phyloP scores from a whole-genome alignment of 2,113 vertebrate species.

The Penelope pileata region DNA sequence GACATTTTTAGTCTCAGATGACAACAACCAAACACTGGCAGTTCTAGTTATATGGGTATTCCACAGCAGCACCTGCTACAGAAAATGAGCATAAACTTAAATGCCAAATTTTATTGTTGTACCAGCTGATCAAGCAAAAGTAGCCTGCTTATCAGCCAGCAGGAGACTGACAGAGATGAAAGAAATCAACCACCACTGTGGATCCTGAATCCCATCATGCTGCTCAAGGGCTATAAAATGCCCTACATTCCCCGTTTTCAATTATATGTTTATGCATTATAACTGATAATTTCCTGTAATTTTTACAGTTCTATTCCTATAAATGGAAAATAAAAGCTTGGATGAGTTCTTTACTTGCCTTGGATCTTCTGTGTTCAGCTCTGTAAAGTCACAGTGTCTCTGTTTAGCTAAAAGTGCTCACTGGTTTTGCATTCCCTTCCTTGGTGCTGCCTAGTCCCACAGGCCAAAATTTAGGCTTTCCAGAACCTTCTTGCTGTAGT shows the following conservation, averaged over 20 bases:
- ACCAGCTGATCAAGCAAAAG: neutral
- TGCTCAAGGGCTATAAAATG: neutral
- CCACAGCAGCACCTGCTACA: neutral
- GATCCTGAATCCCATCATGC: neutral
- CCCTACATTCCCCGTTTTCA: neutral
- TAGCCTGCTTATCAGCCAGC: neutral
- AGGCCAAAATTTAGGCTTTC: neutral
- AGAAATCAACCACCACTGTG: neutral
- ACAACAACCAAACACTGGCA: neutral
- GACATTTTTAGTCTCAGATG: neutral
- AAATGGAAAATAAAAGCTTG: neutral
- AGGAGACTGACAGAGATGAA: neutral
- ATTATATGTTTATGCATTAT: neutral
- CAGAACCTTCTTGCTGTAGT: neutral
- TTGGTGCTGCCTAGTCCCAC: neutral
- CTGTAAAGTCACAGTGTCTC: neutral
- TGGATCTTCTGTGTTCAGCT: neutral
- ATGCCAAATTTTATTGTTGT: neutral
- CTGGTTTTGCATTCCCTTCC: neutral
- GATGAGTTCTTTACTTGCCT: neutral
- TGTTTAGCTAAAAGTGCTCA: neutral
- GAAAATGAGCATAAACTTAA: neutral
- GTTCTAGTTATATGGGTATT: neutral
- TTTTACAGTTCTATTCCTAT: neutral
- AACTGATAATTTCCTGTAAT: neutral